Percentiles rank a stretch among this genome's conserved stretches.
phyloP scores from a whole-genome alignment of 2,888 invertebrate genomes.

The Stegophylla sp. region DNA sequence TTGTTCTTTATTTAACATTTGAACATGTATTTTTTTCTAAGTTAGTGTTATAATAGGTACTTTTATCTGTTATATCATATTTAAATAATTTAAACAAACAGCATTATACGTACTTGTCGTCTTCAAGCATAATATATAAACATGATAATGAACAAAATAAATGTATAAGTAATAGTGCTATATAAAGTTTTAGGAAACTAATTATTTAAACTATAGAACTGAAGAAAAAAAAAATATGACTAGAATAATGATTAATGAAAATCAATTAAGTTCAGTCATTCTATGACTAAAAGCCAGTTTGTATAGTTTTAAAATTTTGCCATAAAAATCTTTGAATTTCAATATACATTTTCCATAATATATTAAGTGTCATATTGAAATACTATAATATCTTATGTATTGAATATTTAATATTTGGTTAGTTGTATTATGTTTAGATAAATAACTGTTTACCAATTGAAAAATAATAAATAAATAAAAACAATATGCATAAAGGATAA shows the following conservation, averaged over 20 bases:
- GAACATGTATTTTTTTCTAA: conserved; percentile 36
- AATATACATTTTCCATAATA: too few relatives aligned
- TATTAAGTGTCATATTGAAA: too few relatives aligned
- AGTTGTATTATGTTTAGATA: too few relatives aligned
- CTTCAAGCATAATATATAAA: conserved; percentile 4
- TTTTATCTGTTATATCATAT: conserved; percentile 3
- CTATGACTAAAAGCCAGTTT: neutral
- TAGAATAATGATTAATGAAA: conserved; percentile 13
- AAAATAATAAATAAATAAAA: too few relatives aligned
- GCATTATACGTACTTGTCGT: conserved; percentile 11
- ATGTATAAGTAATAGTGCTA: neutral
- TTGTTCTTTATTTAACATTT: conserved; percentile 20
- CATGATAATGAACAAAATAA: neutral
- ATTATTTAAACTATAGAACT: conserved; percentile 16
- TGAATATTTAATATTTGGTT: too few relatives aligned
- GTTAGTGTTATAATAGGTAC: conserved; percentile 21
- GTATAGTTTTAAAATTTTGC: conserved; percentile 3
- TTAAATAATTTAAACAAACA: conserved; percentile 23
- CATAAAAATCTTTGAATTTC: neutral
- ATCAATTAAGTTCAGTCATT: conserved; percentile 3
- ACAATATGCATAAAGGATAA: too few relatives aligned
- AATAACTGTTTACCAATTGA: too few relatives aligned
- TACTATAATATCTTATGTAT: too few relatives aligned
- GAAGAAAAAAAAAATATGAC: conserved; percentile 28
- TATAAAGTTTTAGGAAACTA: conserved; percentile 4